These are phyloP conservation scores for Melangyna quadrimaculata DNA, from an alignment of 2,888 invertebrate species.

Conservation along the genomic window DNA sequence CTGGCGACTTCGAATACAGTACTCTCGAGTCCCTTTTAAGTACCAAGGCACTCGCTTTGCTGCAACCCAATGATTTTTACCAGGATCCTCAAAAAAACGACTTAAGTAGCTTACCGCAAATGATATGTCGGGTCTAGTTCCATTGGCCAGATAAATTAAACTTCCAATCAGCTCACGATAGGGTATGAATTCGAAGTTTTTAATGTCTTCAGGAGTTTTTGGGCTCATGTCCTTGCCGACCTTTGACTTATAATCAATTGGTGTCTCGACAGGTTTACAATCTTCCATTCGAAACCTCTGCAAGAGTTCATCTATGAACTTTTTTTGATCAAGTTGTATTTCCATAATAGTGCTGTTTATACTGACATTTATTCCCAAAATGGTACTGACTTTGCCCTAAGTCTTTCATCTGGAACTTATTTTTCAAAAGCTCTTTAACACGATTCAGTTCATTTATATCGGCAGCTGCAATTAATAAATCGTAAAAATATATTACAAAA, in stretches of 20 bases:
- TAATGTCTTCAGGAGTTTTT: slow-evolving; percentile 9
- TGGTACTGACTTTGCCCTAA: slow-evolving; percentile 21
- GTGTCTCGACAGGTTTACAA: background rate
- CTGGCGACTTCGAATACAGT: background rate
- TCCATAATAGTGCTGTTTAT: background rate
- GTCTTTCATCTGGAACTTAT: slow-evolving; percentile 42
- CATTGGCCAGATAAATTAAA: slow-evolving; percentile 33
- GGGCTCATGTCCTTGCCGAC: slow-evolving; percentile 1
- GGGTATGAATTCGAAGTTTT: slow-evolving; percentile 16
- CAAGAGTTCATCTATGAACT: background rate
- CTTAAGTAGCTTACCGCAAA: slow-evolving; percentile 26
- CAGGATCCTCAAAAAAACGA: slow-evolving; percentile 15
- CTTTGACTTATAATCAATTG: too few relatives aligned
- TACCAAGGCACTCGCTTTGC: slow-evolving; percentile 27
- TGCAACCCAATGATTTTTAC: slow-evolving; percentile 27
- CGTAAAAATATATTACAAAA: too few relatives aligned
- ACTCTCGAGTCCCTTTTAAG: slow-evolving; percentile 3
- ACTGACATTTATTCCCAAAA: slow-evolving; percentile 43
- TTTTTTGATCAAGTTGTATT: slow-evolving; percentile 29
- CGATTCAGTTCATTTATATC: too few relatives aligned
- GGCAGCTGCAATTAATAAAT: too few relatives aligned
- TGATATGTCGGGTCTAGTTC: slow-evolving; percentile 27
- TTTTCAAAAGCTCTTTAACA: background rate
- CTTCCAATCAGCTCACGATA: too few relatives aligned
- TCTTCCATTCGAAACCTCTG: slow-evolving; percentile 18